Evolutionary conservation across 2,113 vertebrate species (phyloP).

Genomic region (Atlantisia rogersi): DNA sequence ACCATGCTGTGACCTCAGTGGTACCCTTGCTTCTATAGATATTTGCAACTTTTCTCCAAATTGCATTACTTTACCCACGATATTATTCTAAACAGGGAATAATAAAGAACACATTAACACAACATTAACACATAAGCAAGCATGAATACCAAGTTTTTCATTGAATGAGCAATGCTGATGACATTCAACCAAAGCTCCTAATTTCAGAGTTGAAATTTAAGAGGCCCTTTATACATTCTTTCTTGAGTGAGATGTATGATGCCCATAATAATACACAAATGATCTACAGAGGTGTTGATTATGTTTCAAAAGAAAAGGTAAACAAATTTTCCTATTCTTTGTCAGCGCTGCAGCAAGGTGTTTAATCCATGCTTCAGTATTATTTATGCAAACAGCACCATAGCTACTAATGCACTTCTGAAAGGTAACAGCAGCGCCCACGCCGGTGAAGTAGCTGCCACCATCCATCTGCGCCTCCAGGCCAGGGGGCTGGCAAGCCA

Average conservation of each 20-base stretch:
- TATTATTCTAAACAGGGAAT: background rate
- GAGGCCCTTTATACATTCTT: no score
- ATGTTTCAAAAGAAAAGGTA: background rate
- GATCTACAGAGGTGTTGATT: background rate
- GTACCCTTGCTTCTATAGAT: background rate
- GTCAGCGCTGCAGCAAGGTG: background rate
- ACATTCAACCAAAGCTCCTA: background rate
- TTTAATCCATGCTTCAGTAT: background rate
- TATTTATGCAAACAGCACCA: background rate
- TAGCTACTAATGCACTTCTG: background rate
- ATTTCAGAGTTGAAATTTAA: background rate
- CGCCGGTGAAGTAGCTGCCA: background rate
- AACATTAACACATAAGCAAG: background rate
- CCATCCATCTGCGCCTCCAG: background rate
- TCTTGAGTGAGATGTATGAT: no score
- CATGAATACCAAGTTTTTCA: background rate
- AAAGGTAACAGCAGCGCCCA: background rate
- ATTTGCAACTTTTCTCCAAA: background rate
- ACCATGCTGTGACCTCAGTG: background rate
- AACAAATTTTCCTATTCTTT: background rate
- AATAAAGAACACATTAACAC: background rate
- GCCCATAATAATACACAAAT: background rate
- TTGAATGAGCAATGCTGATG: background rate
- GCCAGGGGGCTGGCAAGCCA: accelerated
- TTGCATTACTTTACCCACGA: background rate